Base-by-base conservation (phyloP, 2,888 invertebrate species). In the Sceliomorpha sp. region DNA sequence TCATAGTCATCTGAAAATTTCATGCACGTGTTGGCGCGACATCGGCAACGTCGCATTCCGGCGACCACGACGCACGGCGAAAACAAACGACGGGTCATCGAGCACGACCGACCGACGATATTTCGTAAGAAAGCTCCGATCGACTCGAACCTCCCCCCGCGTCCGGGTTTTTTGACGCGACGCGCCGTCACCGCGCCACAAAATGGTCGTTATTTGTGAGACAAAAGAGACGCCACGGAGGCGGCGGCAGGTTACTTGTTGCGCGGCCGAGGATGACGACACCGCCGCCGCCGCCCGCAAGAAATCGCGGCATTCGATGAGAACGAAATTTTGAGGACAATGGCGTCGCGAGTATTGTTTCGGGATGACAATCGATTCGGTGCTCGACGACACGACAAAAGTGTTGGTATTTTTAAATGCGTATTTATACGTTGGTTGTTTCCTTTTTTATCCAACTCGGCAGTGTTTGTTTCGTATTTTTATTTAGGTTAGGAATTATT, bases 321-420 rank as follows among this genome's bases (percentile, higher is more conserved):
- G 68, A 53, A 72, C 60, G 60, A 70, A 69, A 72, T 77, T 71
- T 75, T 70, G 44, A 70, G 73, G 71, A 78, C 72, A 76, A 77
- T 77, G 60, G 63, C 31, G 44, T 37, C 45, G 34, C 50, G 55
- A 36, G 53, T 62, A 71, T 70, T 76, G 75, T 77, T 64, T 50
- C 31, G 12, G 47, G 4, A 32, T 71, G 74, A 78, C 78, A 78
- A 78, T 78, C 71, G 75, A 55, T 71, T 63, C 73, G 70, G 20
- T 20, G 20, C 20, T 4, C 60, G n/a, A 64, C 6, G 24, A 17
- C 42, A 24, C 24, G 53, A 53, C 20, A 20, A 20, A 20, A n/a
- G n/a, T n/a, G n/a, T n/a, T n/a, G n/a, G n/a, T n/a, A n/a, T n/a
- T n/a, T n/a, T n/a, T n/a, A 7, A 27, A 13, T 15, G 17, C 9